These are phyloP conservation scores for Clinocottus analis DNA, from an alignment of 2,113 vertebrate genomes.

Conservation along the genomic window DNA sequence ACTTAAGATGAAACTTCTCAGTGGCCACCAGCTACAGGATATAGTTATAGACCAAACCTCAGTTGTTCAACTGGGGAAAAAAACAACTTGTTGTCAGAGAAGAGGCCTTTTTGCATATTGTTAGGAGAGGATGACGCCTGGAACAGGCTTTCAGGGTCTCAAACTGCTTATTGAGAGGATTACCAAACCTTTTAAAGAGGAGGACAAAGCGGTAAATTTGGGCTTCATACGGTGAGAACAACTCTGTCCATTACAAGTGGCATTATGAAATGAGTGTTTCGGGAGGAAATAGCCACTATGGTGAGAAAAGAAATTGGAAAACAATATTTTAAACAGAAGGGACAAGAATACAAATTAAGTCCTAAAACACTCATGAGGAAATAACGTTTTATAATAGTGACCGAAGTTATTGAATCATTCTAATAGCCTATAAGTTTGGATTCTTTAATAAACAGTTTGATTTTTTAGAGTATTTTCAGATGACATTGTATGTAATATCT, in stretches of 20 bases:
- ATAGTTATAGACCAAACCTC: neutral
- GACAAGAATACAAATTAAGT: neutral
- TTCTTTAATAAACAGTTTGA: neutral
- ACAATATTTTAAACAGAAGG: neutral
- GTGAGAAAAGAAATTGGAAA: neutral
- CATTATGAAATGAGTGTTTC: neutral
- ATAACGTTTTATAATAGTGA: neutral
- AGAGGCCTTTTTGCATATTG: too few relatives aligned
- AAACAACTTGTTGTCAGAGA: too few relatives aligned
- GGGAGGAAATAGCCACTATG: neutral
- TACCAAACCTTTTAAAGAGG: too few relatives aligned
- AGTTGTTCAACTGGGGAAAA: too few relatives aligned
- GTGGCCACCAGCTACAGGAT: neutral
- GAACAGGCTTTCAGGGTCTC: too few relatives aligned
- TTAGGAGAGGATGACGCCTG: too few relatives aligned
- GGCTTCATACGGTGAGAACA: too few relatives aligned
- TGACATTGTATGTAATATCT: neutral
- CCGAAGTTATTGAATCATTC: neutral
- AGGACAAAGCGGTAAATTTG: too few relatives aligned
- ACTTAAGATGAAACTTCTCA: neutral
- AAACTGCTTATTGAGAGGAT: too few relatives aligned
- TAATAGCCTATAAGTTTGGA: neutral
- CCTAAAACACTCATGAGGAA: neutral
- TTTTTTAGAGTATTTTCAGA: neutral
- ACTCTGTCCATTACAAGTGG: too few relatives aligned